Percentiles rank a stretch among this genome's conserved stretches.
Conservation (phyloP, 2,888 invertebrate species). For the Agrilus biguttatus region DNA sequence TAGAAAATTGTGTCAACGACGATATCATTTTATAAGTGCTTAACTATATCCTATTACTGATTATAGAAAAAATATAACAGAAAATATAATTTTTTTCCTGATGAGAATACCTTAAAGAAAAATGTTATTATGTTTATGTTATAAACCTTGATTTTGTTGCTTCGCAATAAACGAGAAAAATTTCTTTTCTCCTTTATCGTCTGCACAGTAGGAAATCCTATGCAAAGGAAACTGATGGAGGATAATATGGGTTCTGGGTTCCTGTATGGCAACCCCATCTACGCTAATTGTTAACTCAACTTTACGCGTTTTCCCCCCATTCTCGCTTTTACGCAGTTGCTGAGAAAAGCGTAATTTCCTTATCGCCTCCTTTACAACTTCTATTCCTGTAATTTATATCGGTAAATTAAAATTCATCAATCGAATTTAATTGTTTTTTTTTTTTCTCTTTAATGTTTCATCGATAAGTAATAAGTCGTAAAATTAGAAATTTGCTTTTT, state of each 20-base stretch:
- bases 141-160: constrained; percentile 34
- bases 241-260: constrained; percentile 62
- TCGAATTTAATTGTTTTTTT: neutral
- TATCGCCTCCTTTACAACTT: constrained; percentile 95
- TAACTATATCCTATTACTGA: no score
- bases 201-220: constrained; percentile 96
- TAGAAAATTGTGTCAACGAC: no score
- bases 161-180: constrained; percentile 94
- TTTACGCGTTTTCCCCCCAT: constrained; percentile 79
- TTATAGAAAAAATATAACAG: no score
- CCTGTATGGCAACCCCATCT: constrained; percentile 87
- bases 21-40: no score
- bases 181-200: constrained; percentile 95
- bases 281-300: constrained; percentile 95
- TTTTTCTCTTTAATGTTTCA: neutral
- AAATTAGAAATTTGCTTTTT: neutral
- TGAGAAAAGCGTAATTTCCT: constrained; percentile 89
- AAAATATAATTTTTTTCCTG: no score
- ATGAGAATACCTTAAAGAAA: no score
- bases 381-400: constrained; percentile 45
- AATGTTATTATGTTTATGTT: no score
- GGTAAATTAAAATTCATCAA: neutral
- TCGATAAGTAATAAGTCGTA: neutral
- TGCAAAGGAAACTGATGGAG: constrained; percentile 92
- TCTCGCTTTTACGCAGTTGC: constrained; percentile 79